Base-by-base conservation (phyloP, 1,140 invertebrate species). In the Cepaea nemoralis region DNA sequence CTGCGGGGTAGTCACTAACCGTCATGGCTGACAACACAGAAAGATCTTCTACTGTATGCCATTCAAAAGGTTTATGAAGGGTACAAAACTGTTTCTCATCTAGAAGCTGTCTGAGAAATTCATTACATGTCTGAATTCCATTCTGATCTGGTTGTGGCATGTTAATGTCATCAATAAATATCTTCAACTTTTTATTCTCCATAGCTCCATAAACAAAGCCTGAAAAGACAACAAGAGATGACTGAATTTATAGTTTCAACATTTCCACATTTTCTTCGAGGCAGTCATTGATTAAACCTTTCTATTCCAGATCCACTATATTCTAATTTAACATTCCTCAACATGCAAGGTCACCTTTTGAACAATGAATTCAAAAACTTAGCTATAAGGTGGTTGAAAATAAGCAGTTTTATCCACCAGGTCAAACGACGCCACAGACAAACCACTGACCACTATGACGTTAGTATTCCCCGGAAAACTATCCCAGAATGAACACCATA, bases 121-220 rank as follows among this genome's bases (percentile, higher is more conserved):
- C 90, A 81, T 91, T 91, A 83, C 86, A 90, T 76, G 86, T 85
- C 82, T 91, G 90, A 16, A 89, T 87, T 63, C 86, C 86, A 82
- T 87, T 85, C 19, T 86, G 71, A 79, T 90, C 90, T 27, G 86
- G 84, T 42, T 84, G 80, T 1, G 91, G 91, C 12, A 91, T 77
- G 82, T 91, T 90, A 39, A 92, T 83, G 82, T 92, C 91, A 85
- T 92, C 91, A 77, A 92, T 90, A 75, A 91, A 91, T 76, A 91
- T 84, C 45, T 88, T 89, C 55, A 92, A 80, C 80, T 87, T 88
- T 80, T 91, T 92, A 77, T 88, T 90, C 48, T 91, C 90, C 82
- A 90, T 90, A 3, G 91, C 91, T 35, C 91, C 91, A 86, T 90
- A 91, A 8, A 91, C 90, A 87, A 91, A 92, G 35, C 91, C 89